Evolutionary conservation across 1,140 invertebrate species (phyloP).

Genomic region (Drosophila sp.): DNA sequence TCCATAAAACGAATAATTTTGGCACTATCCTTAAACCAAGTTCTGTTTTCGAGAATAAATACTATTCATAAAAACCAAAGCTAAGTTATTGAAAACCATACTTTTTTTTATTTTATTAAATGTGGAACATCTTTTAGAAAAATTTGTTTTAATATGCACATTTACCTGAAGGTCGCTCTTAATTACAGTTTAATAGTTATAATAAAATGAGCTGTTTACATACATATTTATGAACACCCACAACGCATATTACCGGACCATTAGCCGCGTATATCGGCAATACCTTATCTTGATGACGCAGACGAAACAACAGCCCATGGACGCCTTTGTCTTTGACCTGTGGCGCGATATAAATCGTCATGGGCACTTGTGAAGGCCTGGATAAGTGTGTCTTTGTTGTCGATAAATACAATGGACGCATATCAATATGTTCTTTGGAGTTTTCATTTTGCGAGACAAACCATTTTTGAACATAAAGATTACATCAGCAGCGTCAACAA

Average conservation of each 20-base stretch:
- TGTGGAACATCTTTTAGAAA: no score
- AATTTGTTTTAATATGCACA: neutral
- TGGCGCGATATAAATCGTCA: slow-evolving; percentile 36
- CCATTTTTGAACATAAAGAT: neutral
- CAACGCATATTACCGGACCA: slow-evolving; percentile 5
- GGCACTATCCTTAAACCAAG: no score
- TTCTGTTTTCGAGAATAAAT: no score
- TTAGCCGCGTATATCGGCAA: neutral
- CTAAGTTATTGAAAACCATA: no score
- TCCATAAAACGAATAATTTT: no score
- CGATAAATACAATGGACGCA: neutral
- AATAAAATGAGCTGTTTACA: neutral
- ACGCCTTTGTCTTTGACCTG: slow-evolving; percentile 49
- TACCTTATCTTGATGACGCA: slow-evolving; percentile 43
- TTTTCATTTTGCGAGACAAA: neutral
- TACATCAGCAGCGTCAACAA: neutral
- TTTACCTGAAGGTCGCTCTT: neutral
- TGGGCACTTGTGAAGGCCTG: slow-evolving; percentile 20
- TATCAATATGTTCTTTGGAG: neutral
- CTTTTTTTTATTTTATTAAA: no score
- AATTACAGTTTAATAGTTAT: neutral
- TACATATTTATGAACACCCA: neutral
- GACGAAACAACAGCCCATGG: slow-evolving; percentile 24
- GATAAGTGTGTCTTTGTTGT: slow-evolving; percentile 10
- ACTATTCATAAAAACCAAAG: no score